Percentiles rank a stretch among this genome's conserved stretches.
Evolutionary conservation across 2,113 vertebrate genomes (phyloP).

Genomic region (Parotia lawesii): DNA sequence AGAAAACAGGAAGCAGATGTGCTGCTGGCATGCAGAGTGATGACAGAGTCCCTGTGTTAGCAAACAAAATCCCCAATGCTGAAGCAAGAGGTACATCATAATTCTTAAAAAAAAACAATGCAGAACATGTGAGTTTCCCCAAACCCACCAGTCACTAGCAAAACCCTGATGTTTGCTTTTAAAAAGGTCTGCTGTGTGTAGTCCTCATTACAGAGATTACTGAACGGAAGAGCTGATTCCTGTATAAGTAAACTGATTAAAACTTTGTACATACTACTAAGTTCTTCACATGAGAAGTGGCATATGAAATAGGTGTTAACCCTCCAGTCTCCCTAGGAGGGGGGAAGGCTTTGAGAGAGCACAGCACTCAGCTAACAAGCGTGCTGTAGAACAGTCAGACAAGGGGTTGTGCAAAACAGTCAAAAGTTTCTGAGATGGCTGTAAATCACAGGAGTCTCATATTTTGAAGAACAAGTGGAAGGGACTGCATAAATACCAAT

Average conservation of each 20-base stretch:
- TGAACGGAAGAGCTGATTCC: not conserved
- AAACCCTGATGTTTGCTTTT: not conserved
- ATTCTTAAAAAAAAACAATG: not conserved
- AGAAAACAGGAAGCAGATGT: slow-evolving; percentile 54
- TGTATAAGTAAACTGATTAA: not conserved
- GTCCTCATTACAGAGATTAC: not conserved
- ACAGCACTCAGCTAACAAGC: not conserved
- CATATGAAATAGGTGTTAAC: not conserved
- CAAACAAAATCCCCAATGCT: not conserved
- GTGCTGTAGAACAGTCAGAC: not conserved
- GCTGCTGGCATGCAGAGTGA: not conserved
- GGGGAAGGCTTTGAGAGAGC: not conserved
- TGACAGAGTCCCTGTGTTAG: not conserved
- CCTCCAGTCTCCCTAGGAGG: not conserved
- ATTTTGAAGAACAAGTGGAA: not conserved
- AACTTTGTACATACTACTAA: not conserved
- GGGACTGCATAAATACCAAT: not conserved
- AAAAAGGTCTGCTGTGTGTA: not conserved
- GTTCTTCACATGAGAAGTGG: not conserved
- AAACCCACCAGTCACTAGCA: not conserved
- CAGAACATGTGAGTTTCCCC: not conserved
- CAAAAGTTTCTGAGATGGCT: not conserved
- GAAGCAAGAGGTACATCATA: not conserved
- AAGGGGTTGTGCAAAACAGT: not conserved
- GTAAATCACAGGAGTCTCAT: not conserved